Evolutionary conservation across 2,113 vertebrate species (phyloP), one percentile per base, ranked within the genome.

Genomic region (Paramisgurnus dabryanus): DNA sequence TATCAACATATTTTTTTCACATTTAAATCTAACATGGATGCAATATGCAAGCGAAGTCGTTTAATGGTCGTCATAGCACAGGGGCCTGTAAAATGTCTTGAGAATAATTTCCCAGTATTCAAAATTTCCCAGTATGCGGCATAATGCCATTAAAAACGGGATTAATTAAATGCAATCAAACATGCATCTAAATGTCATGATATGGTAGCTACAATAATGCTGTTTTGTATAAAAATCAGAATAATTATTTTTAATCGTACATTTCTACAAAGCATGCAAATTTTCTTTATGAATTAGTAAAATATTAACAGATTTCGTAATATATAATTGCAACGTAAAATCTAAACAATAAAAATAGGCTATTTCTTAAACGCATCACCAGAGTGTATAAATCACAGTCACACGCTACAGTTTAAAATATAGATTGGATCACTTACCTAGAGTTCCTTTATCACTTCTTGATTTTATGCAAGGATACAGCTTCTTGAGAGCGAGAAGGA

Each of bases 381-480:
- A 41, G 53, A 65, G 71, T 47, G 71, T 67, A 84, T 84, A 73
- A 79, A 80, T 76, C 81, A 86, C 43, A 53, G 65, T 76, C 79
- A 82, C 40, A 79, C 67, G 18, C 50, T 58, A 53, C 71, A 34
- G 67, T 75, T 67, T 18, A 72, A 79, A 57, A 66, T 63, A 82
- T 15, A 83, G 80, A 80, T 17, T 72, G 22, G 17, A n/a, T 83
- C 79, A 94, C 94, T 95, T 88, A 96, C 94, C 93, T 81, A 9
- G 80, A 89, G 85, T 87, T 83, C 80, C 85, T 85, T 87, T 91
- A 89, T 91, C 80, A 91, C 80, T 86, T 78, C 86, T 77, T 89
- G 85, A 88, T 83, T 73, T 86, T 84, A 87, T 80, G 85, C 84
- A 89, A 86, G 85, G 80, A 84, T 87, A 73, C 74, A 18, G 87